phyloP scores from a whole-genome alignment of 2,113 vertebrate genomes.

The Melospiza georgiana region DNA sequence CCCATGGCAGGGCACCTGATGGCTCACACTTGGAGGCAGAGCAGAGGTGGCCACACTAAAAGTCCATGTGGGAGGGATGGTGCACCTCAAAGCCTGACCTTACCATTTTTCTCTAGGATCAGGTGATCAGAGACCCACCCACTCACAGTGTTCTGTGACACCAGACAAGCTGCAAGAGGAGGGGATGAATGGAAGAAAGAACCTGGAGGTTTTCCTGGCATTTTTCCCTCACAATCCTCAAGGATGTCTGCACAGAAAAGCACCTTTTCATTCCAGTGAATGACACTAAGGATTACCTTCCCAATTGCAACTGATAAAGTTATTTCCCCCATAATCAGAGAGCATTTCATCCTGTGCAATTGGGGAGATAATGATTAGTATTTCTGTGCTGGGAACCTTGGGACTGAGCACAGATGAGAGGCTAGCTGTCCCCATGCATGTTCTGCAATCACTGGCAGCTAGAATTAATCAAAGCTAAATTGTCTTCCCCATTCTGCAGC shows the following conservation, averaged over 20 bases:
- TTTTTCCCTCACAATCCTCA: background rate
- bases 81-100: background rate
- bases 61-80: background rate
- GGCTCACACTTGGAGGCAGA: background rate
- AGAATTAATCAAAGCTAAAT: constrained; percentile 21
- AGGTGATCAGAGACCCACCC: background rate
- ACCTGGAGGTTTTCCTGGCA: background rate
- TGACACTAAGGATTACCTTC: background rate
- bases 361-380: background rate
- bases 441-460: background rate
- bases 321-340: background rate
- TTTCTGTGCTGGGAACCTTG: background rate
- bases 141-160: background rate
- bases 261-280: background rate
- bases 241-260: background rate
- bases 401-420: background rate
- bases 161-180: background rate
- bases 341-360: background rate
- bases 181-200: background rate
- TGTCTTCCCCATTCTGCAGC: background rate
- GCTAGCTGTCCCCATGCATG: background rate
- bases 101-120: background rate
- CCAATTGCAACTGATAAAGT: background rate
- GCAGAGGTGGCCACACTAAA: background rate
- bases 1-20: background rate